Percentiles rank a stretch among this genome's conserved stretches.
phyloP scores from a whole-genome alignment of 2,113 vertebrate species.

The Muntiacus muntjak region DNA sequence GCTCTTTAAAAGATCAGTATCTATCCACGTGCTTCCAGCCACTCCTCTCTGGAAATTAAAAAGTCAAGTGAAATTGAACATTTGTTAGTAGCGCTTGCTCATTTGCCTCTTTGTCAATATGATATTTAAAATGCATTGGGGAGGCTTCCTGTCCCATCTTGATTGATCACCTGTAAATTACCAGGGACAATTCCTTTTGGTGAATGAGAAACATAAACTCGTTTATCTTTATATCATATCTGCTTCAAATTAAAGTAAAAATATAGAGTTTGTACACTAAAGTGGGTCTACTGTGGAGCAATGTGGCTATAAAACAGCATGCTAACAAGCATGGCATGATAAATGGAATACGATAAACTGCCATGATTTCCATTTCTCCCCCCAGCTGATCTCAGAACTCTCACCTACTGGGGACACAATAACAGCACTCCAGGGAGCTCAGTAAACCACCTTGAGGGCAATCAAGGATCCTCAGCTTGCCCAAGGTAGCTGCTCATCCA shows the following conservation, averaged over 20 bases:
- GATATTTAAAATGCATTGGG: slow-evolving; percentile 56
- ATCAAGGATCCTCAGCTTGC: not conserved
- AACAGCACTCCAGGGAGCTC: not conserved
- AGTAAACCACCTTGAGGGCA: not conserved
- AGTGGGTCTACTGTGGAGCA: slow-evolving; percentile 75
- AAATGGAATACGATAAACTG: slow-evolving; percentile 76
- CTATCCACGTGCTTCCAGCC: not conserved
- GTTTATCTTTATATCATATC: slow-evolving; percentile 83
- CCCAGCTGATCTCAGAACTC: slow-evolving; percentile 60
- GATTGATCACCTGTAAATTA: slow-evolving; percentile 79
- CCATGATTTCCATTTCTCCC: slow-evolving; percentile 75
- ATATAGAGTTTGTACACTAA: slow-evolving; percentile 78
- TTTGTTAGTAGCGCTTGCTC: slow-evolving; percentile 35
- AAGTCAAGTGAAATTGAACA: slow-evolving; percentile 14
- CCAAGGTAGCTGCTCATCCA: not conserved
- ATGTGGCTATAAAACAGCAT: slow-evolving; percentile 83
- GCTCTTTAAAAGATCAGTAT: not conserved
- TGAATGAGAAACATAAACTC: slow-evolving; percentile 74
- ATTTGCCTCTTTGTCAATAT: slow-evolving; percentile 58
- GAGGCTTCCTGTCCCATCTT: slow-evolving; percentile 62
- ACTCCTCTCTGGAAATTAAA: not conserved
- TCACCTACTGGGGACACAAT: slow-evolving; percentile 72
- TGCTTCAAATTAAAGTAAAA: slow-evolving; percentile 81
- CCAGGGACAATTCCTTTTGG: slow-evolving; percentile 73
- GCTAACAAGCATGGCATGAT: slow-evolving; percentile 79